Base-by-base conservation (phyloP, 2,888 invertebrate genomes). In the Spodoptera littoralis region DNA sequence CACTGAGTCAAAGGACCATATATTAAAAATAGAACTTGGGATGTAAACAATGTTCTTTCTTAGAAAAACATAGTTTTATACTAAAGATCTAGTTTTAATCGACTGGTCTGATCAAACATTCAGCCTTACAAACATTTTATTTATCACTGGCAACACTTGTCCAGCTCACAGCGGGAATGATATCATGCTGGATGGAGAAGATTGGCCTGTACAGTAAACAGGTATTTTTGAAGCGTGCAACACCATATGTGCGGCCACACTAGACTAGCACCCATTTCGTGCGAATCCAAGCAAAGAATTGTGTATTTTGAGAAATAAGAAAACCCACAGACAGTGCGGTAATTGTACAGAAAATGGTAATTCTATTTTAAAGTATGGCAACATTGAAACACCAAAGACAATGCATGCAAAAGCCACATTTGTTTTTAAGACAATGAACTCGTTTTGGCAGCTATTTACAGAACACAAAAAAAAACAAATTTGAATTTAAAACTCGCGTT, bases 201-300 rank as follows among this genome's bases (percentile, higher is more conserved):
- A 72, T 52, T 53, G 56, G 80, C 85, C 88, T 86, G 86, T 85
- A 77, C 68, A 81, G 79, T 81, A 78, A 81, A 85, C 80, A 86
- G 85, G 83, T 83, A 65, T 82, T 84, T 79, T 83, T 83, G 45
- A 91, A 90, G 93, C 93, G 93, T 94, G 94, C 92, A 88, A 91
- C 86, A 90, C 90, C 86, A 75, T 85, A 81, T 71, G 87, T 89
- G 89, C 89, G 54, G 73, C 57, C 63, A 71, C 65, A 60, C 65
- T 70, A 74, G 30, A 69, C 59, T 66, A 59, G 56, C 50, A 68
- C 67, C 73, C 56, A 60, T 53, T 73, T 78, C 76, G 83, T 84
- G 82, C 81, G 76, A 78, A 84, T 83, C 81, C 52, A 79, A 79
- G 81, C 79, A 62, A 66, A 72, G 70, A 70, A 60, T 41, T 51